A percentile compares a stretch with the other conserved stretches of the same genome.
Evolutionary conservation across 2,113 vertebrate species (phyloP).

Genomic region (Otus sunia): DNA sequence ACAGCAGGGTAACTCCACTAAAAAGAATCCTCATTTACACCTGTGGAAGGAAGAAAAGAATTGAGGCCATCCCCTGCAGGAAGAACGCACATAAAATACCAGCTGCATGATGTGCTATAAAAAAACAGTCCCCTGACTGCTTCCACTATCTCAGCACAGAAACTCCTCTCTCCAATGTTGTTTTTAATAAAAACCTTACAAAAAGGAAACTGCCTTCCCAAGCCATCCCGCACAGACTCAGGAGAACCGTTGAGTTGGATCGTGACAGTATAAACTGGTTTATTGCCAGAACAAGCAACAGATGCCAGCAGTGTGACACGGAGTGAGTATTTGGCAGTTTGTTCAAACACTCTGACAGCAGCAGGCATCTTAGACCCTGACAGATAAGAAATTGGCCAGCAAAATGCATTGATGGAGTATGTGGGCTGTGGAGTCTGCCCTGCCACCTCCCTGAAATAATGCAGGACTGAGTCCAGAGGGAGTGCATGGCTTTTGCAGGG

Average conservation of each 20-base stretch:
- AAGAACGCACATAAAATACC: slow-evolving; percentile 12
- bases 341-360: slow-evolving; percentile 55
- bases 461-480: slow-evolving; percentile 1
- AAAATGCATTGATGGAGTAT: slow-evolving; percentile 49
- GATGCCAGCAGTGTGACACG: slow-evolving; percentile 53
- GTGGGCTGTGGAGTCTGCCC: not conserved
- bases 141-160: slow-evolving; percentile 12
- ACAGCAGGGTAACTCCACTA: slow-evolving; percentile 23
- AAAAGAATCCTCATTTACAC: slow-evolving; percentile 35
- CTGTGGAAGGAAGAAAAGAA: not conserved
- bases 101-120: not conserved
- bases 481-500: not conserved
- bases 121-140: not conserved
- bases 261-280: slow-evolving; percentile 53
- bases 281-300: slow-evolving; percentile 62
- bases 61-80: slow-evolving; percentile 6
- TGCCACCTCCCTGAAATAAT: slow-evolving; percentile 44
- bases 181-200: slow-evolving; percentile 49
- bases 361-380: slow-evolving; percentile 54
- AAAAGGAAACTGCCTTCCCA: not conserved
- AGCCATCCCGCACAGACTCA: slow-evolving; percentile 8
- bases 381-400: slow-evolving; percentile 62
- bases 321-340: slow-evolving; percentile 57
- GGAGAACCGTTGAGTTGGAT: slow-evolving; percentile 44
- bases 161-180: slow-evolving; percentile 28